Conservation (phyloP, 2,888 invertebrate species). For the Ganaspis brasiliensis region DNA sequence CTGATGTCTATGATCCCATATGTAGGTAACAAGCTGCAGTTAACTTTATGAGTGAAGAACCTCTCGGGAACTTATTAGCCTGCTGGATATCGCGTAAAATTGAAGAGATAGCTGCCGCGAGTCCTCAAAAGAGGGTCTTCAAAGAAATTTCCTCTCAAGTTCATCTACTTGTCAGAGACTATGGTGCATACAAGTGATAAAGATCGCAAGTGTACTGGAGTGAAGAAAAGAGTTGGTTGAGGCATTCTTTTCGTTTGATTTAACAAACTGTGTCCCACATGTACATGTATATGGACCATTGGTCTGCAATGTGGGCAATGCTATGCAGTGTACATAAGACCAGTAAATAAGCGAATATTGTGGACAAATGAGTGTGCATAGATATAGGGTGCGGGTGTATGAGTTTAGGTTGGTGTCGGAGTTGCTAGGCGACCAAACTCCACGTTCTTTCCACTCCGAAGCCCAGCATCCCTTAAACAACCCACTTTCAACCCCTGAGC, state of each 20-base stretch:
- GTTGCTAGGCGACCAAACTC: slow-evolving; percentile 60
- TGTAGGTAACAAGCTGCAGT: neutral
- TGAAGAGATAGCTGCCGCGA: slow-evolving; percentile 14
- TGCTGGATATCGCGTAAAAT: neutral
- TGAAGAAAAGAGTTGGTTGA: neutral
- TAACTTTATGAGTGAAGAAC: slow-evolving; percentile 15
- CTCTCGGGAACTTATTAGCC: slow-evolving; percentile 25
- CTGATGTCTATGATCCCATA: neutral
- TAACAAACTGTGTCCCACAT: slow-evolving; percentile 7
- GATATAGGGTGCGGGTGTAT: neutral
- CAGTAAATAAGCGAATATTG: slow-evolving; percentile 41
- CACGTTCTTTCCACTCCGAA: slow-evolving; percentile 50
- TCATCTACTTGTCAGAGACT: neutral
- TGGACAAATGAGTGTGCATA: slow-evolving; percentile 36
- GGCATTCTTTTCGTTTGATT: slow-evolving; percentile 5
- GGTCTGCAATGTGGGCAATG: neutral
- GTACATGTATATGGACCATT: slow-evolving; percentile 5
- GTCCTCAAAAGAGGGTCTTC: neutral
- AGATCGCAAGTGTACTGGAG: slow-evolving; percentile 16
- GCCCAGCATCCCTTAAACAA: slow-evolving; percentile 53
- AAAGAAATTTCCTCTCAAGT: neutral
- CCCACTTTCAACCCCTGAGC: slow-evolving; percentile 50
- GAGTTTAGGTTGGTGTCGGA: slow-evolving; percentile 46
- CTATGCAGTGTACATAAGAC: slow-evolving; percentile 25
- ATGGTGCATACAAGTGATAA: slow-evolving; percentile 20